Conservation (phyloP, 2,797 vertebrate genomes). For the Sebastes taczanowskii region DNA sequence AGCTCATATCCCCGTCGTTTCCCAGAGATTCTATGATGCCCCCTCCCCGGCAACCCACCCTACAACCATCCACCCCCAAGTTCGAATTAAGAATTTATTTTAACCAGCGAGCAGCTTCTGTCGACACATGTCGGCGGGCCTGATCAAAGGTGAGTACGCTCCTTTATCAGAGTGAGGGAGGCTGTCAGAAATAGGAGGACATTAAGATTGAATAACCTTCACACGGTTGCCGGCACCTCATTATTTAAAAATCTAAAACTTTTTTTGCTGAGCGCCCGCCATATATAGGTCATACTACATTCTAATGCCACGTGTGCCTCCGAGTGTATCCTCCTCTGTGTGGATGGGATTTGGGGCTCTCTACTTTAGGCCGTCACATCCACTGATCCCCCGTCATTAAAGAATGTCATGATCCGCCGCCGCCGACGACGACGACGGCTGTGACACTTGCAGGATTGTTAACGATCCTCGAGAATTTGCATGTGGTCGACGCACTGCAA, state of each 20-base stretch:
- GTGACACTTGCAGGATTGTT: conserved; percentile 68
- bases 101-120: conserved; percentile 83
- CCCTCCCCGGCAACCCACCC: conserved; percentile 57
- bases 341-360: conserved; percentile 71
- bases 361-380: conserved; percentile 69
- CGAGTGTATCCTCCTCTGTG: conserved; percentile 73
- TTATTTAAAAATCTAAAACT: conserved; percentile 85
- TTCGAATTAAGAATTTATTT: conserved; percentile 87
- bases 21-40: conserved; percentile 72
- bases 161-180: conserved; percentile 83
- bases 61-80: conserved; percentile 72
- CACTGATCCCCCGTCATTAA: conserved; percentile 76
- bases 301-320: conserved; percentile 77
- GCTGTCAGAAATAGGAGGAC: conserved; percentile 84
- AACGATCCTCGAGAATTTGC: conserved; percentile 61
- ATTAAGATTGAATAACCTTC: conserved; percentile 89
- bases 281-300: conserved; percentile 80
- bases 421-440: conserved; percentile 15
- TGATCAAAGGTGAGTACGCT: conserved; percentile 84
- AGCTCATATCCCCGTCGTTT: conserved; percentile 63
- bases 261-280: conserved; percentile 60
- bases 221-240: conserved; percentile 81
- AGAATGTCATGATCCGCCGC: conserved; percentile 64
- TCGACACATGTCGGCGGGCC: conserved; percentile 82
- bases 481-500: conserved; percentile 19